A percentile compares a stretch with the other conserved stretches of the same genome.
Evolutionary conservation across 2,797 vertebrate species (phyloP).

Genomic region (Centroberyx gerrardi): DNA sequence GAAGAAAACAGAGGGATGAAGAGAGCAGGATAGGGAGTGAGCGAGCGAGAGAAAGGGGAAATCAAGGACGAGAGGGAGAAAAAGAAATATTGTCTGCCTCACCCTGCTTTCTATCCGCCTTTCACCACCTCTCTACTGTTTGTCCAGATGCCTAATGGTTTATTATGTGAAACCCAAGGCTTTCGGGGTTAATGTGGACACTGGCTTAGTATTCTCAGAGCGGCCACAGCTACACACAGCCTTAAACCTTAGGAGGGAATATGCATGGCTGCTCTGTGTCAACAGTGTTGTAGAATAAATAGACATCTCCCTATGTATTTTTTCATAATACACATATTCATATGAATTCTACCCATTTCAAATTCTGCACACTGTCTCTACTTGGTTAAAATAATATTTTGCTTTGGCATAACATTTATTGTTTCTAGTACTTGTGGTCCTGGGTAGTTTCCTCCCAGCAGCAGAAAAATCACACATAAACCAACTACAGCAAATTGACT

Average conservation of each 20-base stretch:
- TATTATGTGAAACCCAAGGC: conserved; percentile 67
- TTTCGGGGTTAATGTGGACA: conserved; percentile 44
- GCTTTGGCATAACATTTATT: too few species aligned
- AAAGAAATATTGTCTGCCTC: conserved; percentile 37
- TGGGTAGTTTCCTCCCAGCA: too few species aligned
- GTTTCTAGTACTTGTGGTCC: too few species aligned
- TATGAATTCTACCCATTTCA: neutral
- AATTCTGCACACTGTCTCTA: too few species aligned
- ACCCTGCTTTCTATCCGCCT: conserved; percentile 35
- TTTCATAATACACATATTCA: neutral
- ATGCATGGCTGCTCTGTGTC: neutral
- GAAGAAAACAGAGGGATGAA: conserved; percentile 25
- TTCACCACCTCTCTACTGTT: conserved; percentile 72
- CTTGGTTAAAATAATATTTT: too few species aligned
- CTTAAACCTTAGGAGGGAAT: neutral
- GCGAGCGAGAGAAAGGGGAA: conserved; percentile 11
- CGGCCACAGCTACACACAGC: conserved; percentile 34
- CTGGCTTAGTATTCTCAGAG: conserved; percentile 32
- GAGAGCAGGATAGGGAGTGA: conserved; percentile 1
- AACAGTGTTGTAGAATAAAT: neutral
- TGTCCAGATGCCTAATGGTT: conserved; percentile 79
- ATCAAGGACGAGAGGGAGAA: conserved; percentile 8
- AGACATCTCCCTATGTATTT: neutral
- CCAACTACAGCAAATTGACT: too few species aligned
- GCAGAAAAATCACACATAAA: too few species aligned